Conservation (phyloP, 2,113 vertebrate species). For the Ictidomys tridecemlineatus region DNA sequence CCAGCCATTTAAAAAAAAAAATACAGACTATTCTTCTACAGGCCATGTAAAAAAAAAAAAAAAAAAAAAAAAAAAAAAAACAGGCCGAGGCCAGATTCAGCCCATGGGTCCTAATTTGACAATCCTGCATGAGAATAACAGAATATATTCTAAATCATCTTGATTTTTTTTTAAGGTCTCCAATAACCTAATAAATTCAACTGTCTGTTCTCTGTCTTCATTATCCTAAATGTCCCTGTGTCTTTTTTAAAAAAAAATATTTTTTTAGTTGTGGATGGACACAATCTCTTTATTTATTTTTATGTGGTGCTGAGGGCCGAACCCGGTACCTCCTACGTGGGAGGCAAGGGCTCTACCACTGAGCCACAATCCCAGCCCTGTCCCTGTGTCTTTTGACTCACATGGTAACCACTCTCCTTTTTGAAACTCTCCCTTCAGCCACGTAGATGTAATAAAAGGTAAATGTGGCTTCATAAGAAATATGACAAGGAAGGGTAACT, state of each 20-base stretch:
- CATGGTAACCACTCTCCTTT: neutral
- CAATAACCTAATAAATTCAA: neutral
- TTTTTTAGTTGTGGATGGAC: too few species aligned
- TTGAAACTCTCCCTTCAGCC: neutral
- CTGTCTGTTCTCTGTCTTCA: neutral
- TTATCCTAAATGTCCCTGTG: conserved; percentile 14
- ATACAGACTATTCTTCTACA: neutral
- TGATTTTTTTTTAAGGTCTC: conserved; percentile 14
- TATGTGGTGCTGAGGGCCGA: too few species aligned
- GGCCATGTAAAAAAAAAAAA: conserved; percentile 1
- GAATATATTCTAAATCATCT: conserved; percentile 41
- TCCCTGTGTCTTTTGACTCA: neutral
- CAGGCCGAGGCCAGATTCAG: neutral
- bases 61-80: neutral
- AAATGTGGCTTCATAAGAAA: neutral
- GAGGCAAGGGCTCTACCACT: too few species aligned
- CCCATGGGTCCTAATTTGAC: neutral
- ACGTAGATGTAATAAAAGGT: neutral
- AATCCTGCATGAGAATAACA: conserved; percentile 13
- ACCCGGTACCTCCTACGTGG: too few species aligned
- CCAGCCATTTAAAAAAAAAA: neutral
- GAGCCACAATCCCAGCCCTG: too few species aligned
- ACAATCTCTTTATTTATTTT: too few species aligned
- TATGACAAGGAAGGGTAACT: neutral
- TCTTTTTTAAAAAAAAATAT: neutral